A percentile compares a stretch with the other conserved stretches of the same genome.
These are phyloP conservation scores for Drosophila helvetica DNA, from an alignment of 2,888 invertebrate species.

Conservation along the genomic window DNA sequence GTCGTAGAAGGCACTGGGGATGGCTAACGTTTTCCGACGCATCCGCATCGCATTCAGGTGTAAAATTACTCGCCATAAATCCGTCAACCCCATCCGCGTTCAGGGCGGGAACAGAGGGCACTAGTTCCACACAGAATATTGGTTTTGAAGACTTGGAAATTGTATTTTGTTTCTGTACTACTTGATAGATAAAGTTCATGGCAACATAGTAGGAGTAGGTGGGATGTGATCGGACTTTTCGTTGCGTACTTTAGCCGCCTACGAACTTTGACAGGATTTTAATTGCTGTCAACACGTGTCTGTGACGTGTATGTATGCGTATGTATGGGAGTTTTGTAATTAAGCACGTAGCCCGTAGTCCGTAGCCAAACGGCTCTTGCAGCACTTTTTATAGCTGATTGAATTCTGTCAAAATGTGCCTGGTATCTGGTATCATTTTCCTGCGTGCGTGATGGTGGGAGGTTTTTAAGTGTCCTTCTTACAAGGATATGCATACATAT, in stretches of 20 bases:
- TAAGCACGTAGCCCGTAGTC: constrained; percentile 60
- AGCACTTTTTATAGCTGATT: constrained; percentile 55
- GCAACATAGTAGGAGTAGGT: constrained; percentile 60
- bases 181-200: neutral
- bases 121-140: neutral
- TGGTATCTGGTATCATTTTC: neutral
- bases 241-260: constrained; percentile 4
- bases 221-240: constrained; percentile 1
- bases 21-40: constrained; percentile 53
- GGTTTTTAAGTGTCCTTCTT: neutral
- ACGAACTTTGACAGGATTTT: constrained; percentile 54
- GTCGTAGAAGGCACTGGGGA: constrained; percentile 25
- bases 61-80: constrained; percentile 70
- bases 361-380: constrained; percentile 29
- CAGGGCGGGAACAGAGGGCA: constrained; percentile 16
- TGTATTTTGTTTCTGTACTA: too few species aligned
- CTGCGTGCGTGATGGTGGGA: neutral
- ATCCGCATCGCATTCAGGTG: constrained; percentile 64
- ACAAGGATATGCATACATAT: neutral
- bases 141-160: neutral
- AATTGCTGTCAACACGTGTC: constrained; percentile 69
- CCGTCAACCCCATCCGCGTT: constrained; percentile 25
- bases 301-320: constrained; percentile 19
- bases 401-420: constrained; percentile 72
- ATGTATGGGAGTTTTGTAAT: constrained; percentile 56